These are phyloP conservation scores for Probosciger aterrimus DNA, from an alignment of 2,113 vertebrate genomes.

Conservation along the genomic window DNA sequence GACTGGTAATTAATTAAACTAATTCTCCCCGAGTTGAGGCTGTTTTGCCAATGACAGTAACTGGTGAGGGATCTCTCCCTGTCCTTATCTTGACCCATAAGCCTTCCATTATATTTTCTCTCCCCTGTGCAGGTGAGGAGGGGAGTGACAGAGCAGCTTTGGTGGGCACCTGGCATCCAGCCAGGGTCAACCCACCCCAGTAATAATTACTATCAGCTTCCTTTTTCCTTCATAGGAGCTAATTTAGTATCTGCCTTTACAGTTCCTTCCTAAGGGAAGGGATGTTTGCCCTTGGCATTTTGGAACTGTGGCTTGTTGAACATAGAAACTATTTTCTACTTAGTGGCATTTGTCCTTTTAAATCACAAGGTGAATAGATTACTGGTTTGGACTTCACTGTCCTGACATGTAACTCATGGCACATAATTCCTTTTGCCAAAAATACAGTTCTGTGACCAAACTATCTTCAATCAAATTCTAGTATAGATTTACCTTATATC, in stretches of 20 bases:
- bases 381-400: not conserved
- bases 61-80: not conserved
- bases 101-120: not conserved
- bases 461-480: not conserved
- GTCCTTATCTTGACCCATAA: not conserved
- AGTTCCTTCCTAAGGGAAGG: not conserved
- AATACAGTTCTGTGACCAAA: not conserved
- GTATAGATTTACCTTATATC: not conserved
- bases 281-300: not conserved
- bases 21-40: not conserved
- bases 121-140: not conserved
- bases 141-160: not conserved
- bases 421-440: not conserved
- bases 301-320: not conserved
- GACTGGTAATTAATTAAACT: not conserved
- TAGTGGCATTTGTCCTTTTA: not conserved
- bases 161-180: not conserved
- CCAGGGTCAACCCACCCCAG: not conserved
- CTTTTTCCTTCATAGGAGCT: not conserved
- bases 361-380: not conserved
- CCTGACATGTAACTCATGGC: not conserved
- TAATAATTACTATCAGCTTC: not conserved
- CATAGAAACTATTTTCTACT: not conserved
- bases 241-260: not conserved
- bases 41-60: not conserved